phyloP scores from a whole-genome alignment of 2,113 vertebrate genomes.

The Seriola aureovittata region DNA sequence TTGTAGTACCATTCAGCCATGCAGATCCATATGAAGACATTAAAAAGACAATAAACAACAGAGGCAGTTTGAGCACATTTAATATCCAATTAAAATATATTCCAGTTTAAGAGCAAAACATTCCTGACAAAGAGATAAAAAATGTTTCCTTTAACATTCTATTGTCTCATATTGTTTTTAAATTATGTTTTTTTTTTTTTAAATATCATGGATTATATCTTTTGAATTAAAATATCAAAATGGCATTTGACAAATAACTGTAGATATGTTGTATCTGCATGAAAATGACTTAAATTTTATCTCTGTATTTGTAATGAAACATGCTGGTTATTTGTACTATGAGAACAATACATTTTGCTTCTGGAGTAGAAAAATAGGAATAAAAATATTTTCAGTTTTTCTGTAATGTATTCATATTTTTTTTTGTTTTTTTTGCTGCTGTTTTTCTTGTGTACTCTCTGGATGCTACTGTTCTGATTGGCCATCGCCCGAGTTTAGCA shows the following conservation, averaged over 20 bases:
- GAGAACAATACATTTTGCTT: conserved; percentile 23
- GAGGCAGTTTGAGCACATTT: conserved; percentile 50
- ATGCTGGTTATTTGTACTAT: conserved; percentile 44
- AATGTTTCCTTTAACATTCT: conserved; percentile 15
- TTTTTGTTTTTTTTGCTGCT: conserved; percentile 43
- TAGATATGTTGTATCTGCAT: conserved; percentile 10
- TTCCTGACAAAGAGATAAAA: conserved; percentile 46
- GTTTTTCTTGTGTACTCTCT: conserved; percentile 12
- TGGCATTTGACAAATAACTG: conserved; percentile 11
- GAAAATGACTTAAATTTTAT: conserved; percentile 1
- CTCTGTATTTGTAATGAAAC: conserved; percentile 19
- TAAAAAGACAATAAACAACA: not conserved
- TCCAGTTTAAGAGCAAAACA: conserved; percentile 52
- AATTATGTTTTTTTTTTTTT: not conserved
- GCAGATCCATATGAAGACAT: conserved; percentile 5
- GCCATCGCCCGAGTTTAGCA: conserved; percentile 2
- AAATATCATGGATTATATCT: conserved; percentile 1
- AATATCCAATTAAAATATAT: conserved; percentile 70
- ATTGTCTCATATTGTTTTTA: not conserved
- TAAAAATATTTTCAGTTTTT: conserved; percentile 32
- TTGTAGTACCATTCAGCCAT: not conserved
- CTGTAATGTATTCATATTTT: conserved; percentile 36
- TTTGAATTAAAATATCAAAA: conserved; percentile 18
- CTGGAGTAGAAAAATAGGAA: conserved; percentile 77
- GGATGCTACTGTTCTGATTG: conserved; percentile 27